Base-by-base conservation (phyloP, 2,888 invertebrate species). In the Amiota mariae region DNA sequence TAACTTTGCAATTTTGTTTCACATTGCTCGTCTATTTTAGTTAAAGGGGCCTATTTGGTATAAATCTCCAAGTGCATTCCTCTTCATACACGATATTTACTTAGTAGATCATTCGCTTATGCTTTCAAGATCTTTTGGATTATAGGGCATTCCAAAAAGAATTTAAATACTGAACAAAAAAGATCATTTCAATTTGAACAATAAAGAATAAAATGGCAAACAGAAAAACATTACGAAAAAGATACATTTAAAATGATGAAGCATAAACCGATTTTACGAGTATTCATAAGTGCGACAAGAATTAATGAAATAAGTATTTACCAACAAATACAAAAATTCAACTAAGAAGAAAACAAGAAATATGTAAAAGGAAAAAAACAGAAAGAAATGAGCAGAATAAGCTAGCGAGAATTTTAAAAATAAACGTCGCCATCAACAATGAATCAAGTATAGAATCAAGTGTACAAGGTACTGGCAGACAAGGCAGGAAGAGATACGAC, bases 321-420 rank as follows among this genome's bases (percentile, higher is more conserved):
- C 13, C 36, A 63, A 63, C 8, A 63, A 12, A 63, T 3, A 63
- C 77, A 79, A 77, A 79, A 81, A 79, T 79, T 79, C 78, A 73
- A 73, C 72, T 73, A 75, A 76, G 73, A 73, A 74, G 76, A 36
- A 36, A 36, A 36, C 70, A 73, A 70, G 63, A 18, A 59, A 57
- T 24, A n/a, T n/a, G n/a, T n/a, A 18, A 70, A 8, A 46, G 47
- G 36, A 13, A 12, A 8, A 3, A 24, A n/a, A 47, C 54, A 63
- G 68, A 47, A 24, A 48, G 57, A 20, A 24, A 54, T 54, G 57
- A 78, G 74, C 75, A 72, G 79, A 59, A 63, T 24, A 51, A 70
- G 57, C 68, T 61, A 79, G 74, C 77, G 80, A 82, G 83, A 81
- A 80, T 81, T 36, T 80, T 83, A 82, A 83, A 82, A 82, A 82